These are phyloP conservation scores for Lutraria rhynchaena DNA, from an alignment of 1,140 invertebrate genomes.

Conservation along the genomic window DNA sequence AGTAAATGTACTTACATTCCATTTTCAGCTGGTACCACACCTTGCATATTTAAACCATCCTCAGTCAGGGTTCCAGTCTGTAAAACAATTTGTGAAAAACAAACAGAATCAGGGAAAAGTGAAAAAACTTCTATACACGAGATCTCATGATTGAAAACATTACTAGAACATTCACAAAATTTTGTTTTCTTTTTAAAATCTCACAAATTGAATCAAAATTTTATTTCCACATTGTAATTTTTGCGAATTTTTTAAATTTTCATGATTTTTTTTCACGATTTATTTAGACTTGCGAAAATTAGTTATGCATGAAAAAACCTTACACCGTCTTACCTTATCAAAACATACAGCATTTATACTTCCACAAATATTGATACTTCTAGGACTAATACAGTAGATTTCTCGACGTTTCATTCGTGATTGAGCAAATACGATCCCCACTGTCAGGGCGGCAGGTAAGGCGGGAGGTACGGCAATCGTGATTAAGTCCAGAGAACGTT, in stretches of 20 bases:
- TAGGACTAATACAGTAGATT: slow-evolving; percentile 96
- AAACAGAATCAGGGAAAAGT: no score
- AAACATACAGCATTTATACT: slow-evolving; percentile 97
- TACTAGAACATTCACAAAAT: no score
- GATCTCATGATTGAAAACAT: no score
- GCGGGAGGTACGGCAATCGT: slow-evolving; percentile 98
- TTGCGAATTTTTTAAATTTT: no score
- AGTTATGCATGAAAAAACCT: no score
- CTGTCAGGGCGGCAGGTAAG: slow-evolving; percentile 96
- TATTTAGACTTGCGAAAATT: no score
- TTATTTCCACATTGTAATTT: no score
- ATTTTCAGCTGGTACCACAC: slow-evolving; percentile 87
- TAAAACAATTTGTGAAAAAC: slow-evolving; percentile 51
- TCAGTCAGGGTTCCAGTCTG: slow-evolving; percentile 97
- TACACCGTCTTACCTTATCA: slow-evolving; percentile 96
- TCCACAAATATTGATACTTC: slow-evolving; percentile 95
- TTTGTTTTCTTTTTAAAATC: no score
- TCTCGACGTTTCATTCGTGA: slow-evolving; percentile 88
- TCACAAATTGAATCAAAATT: no score
- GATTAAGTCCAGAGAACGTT: slow-evolving; percentile 94
- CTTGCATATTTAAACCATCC: slow-evolving; percentile 96
- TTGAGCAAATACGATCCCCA: slow-evolving; percentile 93
- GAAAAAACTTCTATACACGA: no score
- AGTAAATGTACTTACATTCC: slow-evolving; percentile 66
- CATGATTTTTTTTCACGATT: no score